Conservation (phyloP, 2,113 vertebrate species). For the Leptobrachium leishanense region DNA sequence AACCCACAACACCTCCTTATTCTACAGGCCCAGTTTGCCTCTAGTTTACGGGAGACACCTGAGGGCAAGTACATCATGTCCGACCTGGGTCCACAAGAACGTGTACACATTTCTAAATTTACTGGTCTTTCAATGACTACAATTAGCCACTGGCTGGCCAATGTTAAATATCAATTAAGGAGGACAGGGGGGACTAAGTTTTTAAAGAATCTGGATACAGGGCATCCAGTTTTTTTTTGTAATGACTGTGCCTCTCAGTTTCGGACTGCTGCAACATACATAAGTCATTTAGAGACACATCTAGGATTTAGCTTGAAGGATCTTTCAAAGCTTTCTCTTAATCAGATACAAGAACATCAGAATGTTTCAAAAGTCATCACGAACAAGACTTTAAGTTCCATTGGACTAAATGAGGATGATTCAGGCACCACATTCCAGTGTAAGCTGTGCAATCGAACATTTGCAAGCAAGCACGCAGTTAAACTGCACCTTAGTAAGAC, state of each 20-base stretch:
- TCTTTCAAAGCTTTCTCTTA: conserved; percentile 95
- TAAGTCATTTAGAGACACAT: conserved; percentile 95
- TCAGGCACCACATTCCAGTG: conserved; percentile 90
- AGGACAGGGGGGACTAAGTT: conserved; percentile 98
- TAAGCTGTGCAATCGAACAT: conserved; percentile 97
- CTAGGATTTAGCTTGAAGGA: conserved; percentile 97
- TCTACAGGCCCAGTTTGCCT: conserved; percentile 95
- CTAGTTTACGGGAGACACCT: conserved; percentile 88
- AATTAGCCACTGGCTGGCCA: conserved; percentile 99
- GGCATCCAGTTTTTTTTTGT: conserved; percentile 97
- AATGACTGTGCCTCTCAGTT: conserved; percentile 98
- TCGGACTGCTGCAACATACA: conserved; percentile 94
- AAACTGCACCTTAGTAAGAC: conserved; percentile 99
- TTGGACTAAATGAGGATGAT: conserved; percentile 88
- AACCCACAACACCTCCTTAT: conserved; percentile 97
- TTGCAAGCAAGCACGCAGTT: conserved; percentile 97
- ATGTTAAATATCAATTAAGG: conserved; percentile 98
- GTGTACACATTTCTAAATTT: conserved; percentile 98
- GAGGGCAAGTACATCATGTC: conserved; percentile 94
- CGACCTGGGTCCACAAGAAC: conserved; percentile 94
- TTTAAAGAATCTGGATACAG: conserved; percentile 97
- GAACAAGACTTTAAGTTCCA: conserved; percentile 81
- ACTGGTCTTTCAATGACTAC: conserved; percentile 99
- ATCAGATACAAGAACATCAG: conserved; percentile 91
- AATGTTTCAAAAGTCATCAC: conserved; percentile 83